These are phyloP conservation scores for Sebastes minor DNA, from an alignment of 2,797 vertebrate genomes.

Conservation along the genomic window DNA sequence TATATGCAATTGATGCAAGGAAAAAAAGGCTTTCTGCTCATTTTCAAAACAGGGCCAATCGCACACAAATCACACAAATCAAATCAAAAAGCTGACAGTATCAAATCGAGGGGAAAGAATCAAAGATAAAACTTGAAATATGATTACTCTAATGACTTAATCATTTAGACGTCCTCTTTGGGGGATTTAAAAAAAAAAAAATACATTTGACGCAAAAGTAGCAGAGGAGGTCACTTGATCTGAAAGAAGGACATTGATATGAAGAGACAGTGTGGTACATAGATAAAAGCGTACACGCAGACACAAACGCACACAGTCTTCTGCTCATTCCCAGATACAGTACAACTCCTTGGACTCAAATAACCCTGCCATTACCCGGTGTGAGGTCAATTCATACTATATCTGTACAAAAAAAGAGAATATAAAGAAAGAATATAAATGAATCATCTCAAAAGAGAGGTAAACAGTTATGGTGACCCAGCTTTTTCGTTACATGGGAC, in stretches of 20 bases:
- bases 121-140: slow-evolving; percentile 63
- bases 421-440: slow-evolving; percentile 2
- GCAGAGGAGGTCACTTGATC: slow-evolving; percentile 43
- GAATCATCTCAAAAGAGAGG: not conserved
- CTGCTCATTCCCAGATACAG: slow-evolving; percentile 42
- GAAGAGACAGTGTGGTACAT: slow-evolving; percentile 6
- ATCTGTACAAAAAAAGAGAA: not conserved
- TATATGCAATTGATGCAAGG: not conserved
- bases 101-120: slow-evolving; percentile 48
- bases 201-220: slow-evolving; percentile 44
- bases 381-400: slow-evolving; percentile 4
- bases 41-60: slow-evolving; percentile 32
- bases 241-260: slow-evolving; percentile 46
- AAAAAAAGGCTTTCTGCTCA: not conserved
- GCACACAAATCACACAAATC: slow-evolving; percentile 52
- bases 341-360: slow-evolving; percentile 29
- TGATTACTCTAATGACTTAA: slow-evolving; percentile 66
- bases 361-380: slow-evolving; percentile 14
- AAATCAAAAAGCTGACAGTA: slow-evolving; percentile 56
- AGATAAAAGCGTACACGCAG: slow-evolving; percentile 13
- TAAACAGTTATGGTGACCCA: not conserved
- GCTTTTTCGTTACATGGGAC: not conserved
- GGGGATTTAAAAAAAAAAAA: slow-evolving; percentile 44
- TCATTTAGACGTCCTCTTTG: slow-evolving; percentile 60
- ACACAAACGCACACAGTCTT: slow-evolving; percentile 27